Base-by-base conservation (phyloP, 2,113 vertebrate species). In the Calyptommatus sinebrachiatus region DNA sequence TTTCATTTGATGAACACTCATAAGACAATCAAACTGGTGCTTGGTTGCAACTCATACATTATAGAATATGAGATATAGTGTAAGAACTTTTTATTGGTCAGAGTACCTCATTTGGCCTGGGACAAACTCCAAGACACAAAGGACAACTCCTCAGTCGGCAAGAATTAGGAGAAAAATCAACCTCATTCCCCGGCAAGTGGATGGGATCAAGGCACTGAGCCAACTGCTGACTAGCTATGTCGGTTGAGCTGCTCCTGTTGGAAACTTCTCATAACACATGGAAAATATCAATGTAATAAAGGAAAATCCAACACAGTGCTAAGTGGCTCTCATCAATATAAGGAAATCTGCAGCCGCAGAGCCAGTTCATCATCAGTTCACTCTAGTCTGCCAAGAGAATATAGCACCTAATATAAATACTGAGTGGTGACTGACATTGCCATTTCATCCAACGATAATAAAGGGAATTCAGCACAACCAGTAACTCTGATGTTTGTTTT, bases 361-460 rank as follows among this genome's bases (percentile, higher is more conserved):
- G 48, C 65, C 35, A 48, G 73, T 61, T 81, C 53, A 76, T 62
- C 79, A 74, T 41, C 53, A 53, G 45, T n/a, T 79, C 57, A 65
- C 8, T 63, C 45, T 22, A 28, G 20, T 22, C 53, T 53, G 76
- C 82, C 71, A 83, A 79, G 63, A 26, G 53, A 70, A 61, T 69
- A 63, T 18, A 71, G 28, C 69, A 82, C 24, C 41, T 65, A 66
- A 68, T 73, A 77, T 77, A 74, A 74, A 74, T 68, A 16, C 71
- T 48, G n/a, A 1, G 28, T 14, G 11, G 16, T 8, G 12, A 75
- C n/a, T 81, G 72, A 81, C 53, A 75, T 70, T 68, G 61, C 48
- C 31, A 46, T n/a, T 20, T 53, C n/a, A 75, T 81, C 66, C 79
- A 81, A 28, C 72, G 46, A 70, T 24, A 81, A 81, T 75, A 81